These are phyloP conservation scores for Tupiocoris notatus DNA, from an alignment of 2,888 invertebrate species.

Conservation along the genomic window DNA sequence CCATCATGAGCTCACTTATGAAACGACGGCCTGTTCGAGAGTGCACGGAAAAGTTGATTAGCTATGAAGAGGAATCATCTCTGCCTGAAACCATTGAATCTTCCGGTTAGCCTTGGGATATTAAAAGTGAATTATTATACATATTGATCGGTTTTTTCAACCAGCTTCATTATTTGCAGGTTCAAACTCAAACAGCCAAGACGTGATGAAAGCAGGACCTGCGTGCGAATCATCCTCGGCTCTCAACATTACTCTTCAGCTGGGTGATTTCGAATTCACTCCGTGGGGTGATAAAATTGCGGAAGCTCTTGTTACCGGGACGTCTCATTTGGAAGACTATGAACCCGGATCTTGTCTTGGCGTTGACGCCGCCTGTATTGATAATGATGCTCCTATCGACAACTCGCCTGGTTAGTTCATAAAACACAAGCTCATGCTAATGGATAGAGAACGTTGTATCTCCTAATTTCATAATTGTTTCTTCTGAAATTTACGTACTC, in stretches of 20 bases:
- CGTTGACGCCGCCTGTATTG: conserved; percentile 47
- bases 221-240: conserved; percentile 15
- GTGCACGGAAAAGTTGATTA: conserved; percentile 41
- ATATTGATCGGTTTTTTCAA: too few relatives aligned
- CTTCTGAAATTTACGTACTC: too few relatives aligned
- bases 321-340: conserved; percentile 30
- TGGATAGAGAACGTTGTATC: too few relatives aligned
- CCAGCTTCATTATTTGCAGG: conserved; percentile 16
- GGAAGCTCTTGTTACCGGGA: conserved; percentile 34
- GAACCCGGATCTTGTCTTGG: conserved; percentile 44
- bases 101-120: conserved; percentile 23
- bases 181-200: conserved; percentile 38
- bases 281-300: conserved; percentile 38
- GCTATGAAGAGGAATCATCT: conserved; percentile 46
- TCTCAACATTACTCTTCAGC: neutral
- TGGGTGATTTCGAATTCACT: neutral
- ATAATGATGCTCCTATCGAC: conserved; percentile 26
- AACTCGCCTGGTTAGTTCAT: conserved; percentile 26
- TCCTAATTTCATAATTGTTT: too few relatives aligned
- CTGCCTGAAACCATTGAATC: conserved; percentile 46
- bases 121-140: too few relatives aligned
- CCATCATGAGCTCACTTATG: conserved; percentile 61
- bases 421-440: too few relatives aligned
- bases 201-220: conserved; percentile 1
- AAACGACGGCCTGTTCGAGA: conserved; percentile 43